phyloP scores from a whole-genome alignment of 2,113 vertebrate species.

The Pantherophis guttatus region DNA sequence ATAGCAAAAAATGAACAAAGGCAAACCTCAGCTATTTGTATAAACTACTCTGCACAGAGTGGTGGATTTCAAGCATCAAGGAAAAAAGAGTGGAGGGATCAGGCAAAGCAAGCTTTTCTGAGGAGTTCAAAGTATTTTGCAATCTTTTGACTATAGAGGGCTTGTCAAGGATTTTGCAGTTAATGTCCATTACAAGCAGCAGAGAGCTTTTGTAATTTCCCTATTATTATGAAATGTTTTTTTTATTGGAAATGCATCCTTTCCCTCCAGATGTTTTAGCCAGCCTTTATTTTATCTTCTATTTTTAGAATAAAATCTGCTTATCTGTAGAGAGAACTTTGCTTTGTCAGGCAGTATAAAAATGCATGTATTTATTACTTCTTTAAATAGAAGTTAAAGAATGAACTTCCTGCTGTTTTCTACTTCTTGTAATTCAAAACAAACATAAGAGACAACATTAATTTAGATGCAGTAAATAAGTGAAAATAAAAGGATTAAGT shows the following conservation, averaged over 20 bases:
- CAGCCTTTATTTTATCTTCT: background rate
- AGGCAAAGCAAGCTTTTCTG: background rate
- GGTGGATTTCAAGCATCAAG: background rate
- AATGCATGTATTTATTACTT: background rate
- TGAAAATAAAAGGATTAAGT: conserved; percentile 27
- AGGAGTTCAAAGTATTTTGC: background rate
- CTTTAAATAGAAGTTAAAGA: background rate
- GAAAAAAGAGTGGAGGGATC: background rate
- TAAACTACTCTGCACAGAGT: background rate
- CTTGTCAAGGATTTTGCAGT: background rate
- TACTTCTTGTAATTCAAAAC: background rate
- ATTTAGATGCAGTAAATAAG: conserved; percentile 10
- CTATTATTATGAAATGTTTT: background rate
- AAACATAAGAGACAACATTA: background rate
- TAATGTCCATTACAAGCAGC: background rate
- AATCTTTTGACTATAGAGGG: background rate
- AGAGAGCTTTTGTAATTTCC: background rate
- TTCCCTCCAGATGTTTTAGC: background rate
- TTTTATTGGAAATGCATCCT: background rate
- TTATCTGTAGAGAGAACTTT: background rate
- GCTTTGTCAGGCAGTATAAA: background rate
- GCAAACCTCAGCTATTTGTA: too few species aligned
- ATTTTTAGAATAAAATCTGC: background rate
- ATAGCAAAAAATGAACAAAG: background rate
- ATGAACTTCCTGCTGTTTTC: background rate